Conservation (phyloP, 2,888 invertebrate genomes). For the Altica lythri region DNA sequence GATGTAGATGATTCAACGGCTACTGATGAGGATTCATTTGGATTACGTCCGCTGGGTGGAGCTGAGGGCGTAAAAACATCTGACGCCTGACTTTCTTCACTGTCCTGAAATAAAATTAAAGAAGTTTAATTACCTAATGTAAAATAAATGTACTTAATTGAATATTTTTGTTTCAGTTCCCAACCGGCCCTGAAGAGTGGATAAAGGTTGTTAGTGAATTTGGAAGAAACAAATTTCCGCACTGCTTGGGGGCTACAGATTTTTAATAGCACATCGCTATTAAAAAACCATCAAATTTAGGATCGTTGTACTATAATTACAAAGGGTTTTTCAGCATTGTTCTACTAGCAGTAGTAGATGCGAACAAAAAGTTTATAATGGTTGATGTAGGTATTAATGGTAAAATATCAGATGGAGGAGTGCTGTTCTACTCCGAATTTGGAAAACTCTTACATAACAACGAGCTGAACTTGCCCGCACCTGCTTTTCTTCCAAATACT, state of each 20-base stretch:
- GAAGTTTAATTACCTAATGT: not conserved
- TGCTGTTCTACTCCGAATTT: conserved; percentile 23
- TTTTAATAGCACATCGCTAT: conserved; percentile 22
- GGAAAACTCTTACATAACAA: conserved; percentile 17
- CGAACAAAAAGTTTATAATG: conserved; percentile 24
- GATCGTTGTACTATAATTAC: conserved; percentile 29
- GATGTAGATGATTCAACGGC: not conserved
- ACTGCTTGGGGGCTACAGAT: too few relatives aligned
- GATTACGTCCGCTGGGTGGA: not conserved
- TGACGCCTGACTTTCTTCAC: not conserved
- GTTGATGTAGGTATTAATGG: conserved; percentile 27
- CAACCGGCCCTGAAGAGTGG: conserved; percentile 14
- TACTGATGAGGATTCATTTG: not conserved
- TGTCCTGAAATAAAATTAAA: conserved; percentile 6
- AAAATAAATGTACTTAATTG: not conserved
- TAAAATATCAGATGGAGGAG: conserved; percentile 26
- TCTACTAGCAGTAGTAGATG: conserved; percentile 27
- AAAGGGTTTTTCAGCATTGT: conserved; percentile 25
- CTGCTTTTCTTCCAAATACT: conserved; percentile 17
- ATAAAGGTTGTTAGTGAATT: conserved; percentile 10
- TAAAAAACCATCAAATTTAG: conserved; percentile 22
- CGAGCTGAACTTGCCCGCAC: conserved; percentile 19
- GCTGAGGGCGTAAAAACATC: not conserved
- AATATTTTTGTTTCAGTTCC: conserved; percentile 16
- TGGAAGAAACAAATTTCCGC: too few relatives aligned